Evolutionary conservation across 1,140 invertebrate species (phyloP).

Genomic region (Plectrocnemia conspersa): DNA sequence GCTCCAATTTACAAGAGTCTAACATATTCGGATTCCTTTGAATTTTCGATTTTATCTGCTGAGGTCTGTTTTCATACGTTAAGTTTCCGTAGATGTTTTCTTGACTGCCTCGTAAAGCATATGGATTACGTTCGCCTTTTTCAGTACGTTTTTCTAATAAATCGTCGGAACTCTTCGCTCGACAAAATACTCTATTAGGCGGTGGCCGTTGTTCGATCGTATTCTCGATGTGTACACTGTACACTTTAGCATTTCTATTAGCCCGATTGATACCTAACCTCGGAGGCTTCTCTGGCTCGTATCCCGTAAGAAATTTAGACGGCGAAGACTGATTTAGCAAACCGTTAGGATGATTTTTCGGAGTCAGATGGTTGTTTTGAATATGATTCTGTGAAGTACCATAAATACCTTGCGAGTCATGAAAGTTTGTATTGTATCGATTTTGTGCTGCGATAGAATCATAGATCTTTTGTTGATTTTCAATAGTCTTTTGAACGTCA

Average conservation of each 20-base stretch:
- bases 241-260: slow-evolving; percentile 49
- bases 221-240: slow-evolving; percentile 48
- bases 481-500: slow-evolving; percentile 26
- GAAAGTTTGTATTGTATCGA: slow-evolving; percentile 19
- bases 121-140: slow-evolving; percentile 8
- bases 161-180: slow-evolving; percentile 50
- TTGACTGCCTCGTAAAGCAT: slow-evolving; percentile 21
- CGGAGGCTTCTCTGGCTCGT: slow-evolving; percentile 51
- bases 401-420: slow-evolving; percentile 22
- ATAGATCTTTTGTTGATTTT: slow-evolving; percentile 25
- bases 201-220: slow-evolving; percentile 38
- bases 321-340: slow-evolving; percentile 33
- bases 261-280: slow-evolving; percentile 46
- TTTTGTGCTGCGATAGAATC: slow-evolving; percentile 27
- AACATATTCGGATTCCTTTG: slow-evolving; percentile 11
- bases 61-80: slow-evolving; percentile 12
- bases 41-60: slow-evolving; percentile 10
- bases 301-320: slow-evolving; percentile 49
- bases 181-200: slow-evolving; percentile 45
- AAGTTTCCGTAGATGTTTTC: slow-evolving; percentile 27
- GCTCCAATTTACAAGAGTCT: slow-evolving; percentile 18
- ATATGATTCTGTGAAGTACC: slow-evolving; percentile 14
- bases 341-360: slow-evolving; percentile 7
- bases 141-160: slow-evolving; percentile 41
- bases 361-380: slow-evolving; percentile 8